Base-by-base conservation (phyloP, 1,140 invertebrate species). In the Battus philenor region DNA sequence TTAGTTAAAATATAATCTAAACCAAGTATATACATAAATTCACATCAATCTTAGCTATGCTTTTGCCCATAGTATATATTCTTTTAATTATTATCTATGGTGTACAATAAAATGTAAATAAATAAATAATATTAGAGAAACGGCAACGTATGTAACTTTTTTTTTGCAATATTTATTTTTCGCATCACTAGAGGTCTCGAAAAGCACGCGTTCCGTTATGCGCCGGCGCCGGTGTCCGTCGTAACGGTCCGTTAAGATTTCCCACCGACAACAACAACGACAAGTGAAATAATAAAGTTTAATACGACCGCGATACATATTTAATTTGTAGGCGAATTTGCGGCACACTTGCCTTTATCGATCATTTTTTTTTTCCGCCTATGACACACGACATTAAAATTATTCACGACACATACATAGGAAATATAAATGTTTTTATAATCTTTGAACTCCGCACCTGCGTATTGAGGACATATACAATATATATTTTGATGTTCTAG, bases 131-230 rank as follows among this genome's bases (percentile, higher is more conserved):
- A n/a, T n/a, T n/a, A n/a, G n/a, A n/a, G 24, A 3, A 22, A 3
- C 20, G 20, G 7, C 24, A 9, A 7, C 10, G 24, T 26, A n/a
- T n/a, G n/a, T n/a, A n/a, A n/a, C n/a, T n/a, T n/a, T n/a, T n/a
- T n/a, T n/a, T n/a, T n/a, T n/a, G n/a, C n/a, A n/a, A n/a, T n/a
- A n/a, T n/a, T n/a, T n/a, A 9, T 16, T n/a, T n/a, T n/a, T n/a
- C n/a, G n/a, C n/a, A n/a, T n/a, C 34, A 24, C n/a, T 39, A 20
- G 34, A 9, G 7, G 20, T 11, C 2, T 39, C 11, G 5, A 8
- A 22, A 22, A 27, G 24, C 38, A 24, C 38, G 38, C 20, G 11
- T 26, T 13, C 36, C 36, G 36, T 39, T 39, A 39, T 12, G 8
- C 22, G 36, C 36, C 36, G 36, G 36, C 36, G 36, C 22, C 36